phyloP scores from a whole-genome alignment of 1,140 invertebrate genomes.

The Andricus grossulariae region DNA sequence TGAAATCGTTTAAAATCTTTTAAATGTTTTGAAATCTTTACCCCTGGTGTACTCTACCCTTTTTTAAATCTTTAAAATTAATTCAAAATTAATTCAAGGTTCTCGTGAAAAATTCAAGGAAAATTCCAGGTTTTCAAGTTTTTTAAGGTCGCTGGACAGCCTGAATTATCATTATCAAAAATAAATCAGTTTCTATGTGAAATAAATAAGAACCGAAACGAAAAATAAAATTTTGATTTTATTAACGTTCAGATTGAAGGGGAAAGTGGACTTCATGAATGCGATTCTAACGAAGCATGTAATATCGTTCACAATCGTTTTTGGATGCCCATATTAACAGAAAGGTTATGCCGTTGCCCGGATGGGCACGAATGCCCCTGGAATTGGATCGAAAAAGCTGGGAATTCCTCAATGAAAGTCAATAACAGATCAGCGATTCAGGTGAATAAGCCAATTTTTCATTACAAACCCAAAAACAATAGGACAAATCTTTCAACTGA shows the following conservation, averaged over 20 bases:
- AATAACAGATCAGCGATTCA: constrained; percentile 77
- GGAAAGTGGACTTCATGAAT: constrained; percentile 76
- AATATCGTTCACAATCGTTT: constrained; percentile 76
- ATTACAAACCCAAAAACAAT: constrained; percentile 6
- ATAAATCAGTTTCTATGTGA: no score
- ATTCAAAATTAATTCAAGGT: no score
- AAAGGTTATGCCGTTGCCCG: constrained; percentile 77
- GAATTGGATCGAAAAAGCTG: constrained; percentile 62
- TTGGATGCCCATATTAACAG: constrained; percentile 74
- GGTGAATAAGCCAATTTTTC: constrained; percentile 60
- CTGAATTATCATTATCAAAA: background rate
- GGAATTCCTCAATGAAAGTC: constrained; percentile 69
- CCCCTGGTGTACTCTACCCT: no score
- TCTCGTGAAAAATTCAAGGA: no score
- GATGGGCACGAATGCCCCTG: constrained; percentile 76
- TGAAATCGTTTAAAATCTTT: no score
- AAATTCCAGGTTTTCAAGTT: no score
- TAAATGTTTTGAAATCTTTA: no score
- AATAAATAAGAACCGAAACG: background rate
- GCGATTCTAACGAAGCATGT: constrained; percentile 72
- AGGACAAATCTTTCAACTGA: no score
- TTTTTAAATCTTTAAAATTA: no score
- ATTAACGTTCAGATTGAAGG: constrained; percentile 68
- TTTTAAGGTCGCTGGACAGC: no score
- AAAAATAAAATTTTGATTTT: background rate